phyloP scores from a whole-genome alignment of 2,113 vertebrate species.

The Chauna torquata region DNA sequence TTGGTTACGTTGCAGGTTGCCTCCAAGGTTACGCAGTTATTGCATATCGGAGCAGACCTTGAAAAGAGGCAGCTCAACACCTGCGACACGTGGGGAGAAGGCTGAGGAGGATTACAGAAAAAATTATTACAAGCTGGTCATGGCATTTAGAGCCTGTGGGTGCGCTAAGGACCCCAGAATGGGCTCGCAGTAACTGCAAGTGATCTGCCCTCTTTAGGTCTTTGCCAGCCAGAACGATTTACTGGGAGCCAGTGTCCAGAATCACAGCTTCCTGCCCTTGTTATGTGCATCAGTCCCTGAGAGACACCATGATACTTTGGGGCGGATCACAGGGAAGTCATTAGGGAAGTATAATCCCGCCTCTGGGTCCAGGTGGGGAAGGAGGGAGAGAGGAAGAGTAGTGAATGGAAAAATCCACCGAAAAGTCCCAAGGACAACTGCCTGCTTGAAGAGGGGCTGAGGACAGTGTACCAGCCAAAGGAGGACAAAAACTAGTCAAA shows the following conservation, averaged over 20 bases:
- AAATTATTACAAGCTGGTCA: not conserved
- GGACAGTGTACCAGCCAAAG: not conserved
- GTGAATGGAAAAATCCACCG: not conserved
- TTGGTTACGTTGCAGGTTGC: not conserved
- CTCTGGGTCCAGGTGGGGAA: not conserved
- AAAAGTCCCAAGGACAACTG: not conserved
- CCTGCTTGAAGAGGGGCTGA: not conserved
- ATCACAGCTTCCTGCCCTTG: not conserved
- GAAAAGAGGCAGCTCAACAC: not conserved
- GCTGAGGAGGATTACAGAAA: not conserved
- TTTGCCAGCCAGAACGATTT: not conserved
- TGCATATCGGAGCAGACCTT: not conserved
- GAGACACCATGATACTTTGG: not conserved
- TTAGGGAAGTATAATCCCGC: not conserved
- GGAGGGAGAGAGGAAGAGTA: not conserved
- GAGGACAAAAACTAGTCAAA: not conserved
- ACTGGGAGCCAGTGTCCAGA: not conserved
- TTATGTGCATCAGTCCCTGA: not conserved
- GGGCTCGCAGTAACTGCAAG: not conserved
- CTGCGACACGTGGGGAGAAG: not conserved
- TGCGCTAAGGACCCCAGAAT: not conserved
- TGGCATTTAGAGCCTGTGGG: not conserved
- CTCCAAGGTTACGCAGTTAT: fast-evolving
- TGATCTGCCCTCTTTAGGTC: not conserved
- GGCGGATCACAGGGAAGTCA: not conserved